Percentiles rank a stretch among this genome's conserved stretches.
phyloP scores from a whole-genome alignment of 2,113 vertebrate species.

The Sciurus niger region DNA sequence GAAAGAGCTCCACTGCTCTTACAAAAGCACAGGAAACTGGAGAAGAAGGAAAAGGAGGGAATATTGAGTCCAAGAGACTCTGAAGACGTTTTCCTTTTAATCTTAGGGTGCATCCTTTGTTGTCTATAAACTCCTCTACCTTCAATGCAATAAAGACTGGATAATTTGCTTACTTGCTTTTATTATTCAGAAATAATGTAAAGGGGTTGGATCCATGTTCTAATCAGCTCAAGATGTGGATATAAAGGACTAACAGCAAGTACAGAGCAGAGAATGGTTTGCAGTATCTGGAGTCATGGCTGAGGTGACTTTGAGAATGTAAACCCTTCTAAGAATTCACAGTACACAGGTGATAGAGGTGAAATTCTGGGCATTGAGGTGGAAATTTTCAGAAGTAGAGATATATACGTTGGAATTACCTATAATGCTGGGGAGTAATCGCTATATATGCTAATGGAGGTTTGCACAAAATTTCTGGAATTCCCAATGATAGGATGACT shows the following conservation, averaged over 20 bases:
- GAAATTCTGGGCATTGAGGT: not conserved
- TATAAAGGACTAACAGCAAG: not conserved
- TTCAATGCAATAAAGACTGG: not conserved
- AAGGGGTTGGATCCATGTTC: not conserved
- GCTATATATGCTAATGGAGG: not conserved
- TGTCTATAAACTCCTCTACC: not conserved
- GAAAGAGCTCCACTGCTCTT: not conserved
- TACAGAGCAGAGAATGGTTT: not conserved
- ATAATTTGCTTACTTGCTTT: not conserved
- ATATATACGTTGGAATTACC: not conserved
- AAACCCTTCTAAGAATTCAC: not conserved
- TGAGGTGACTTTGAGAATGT: not conserved
- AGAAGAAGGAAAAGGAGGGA: not conserved
- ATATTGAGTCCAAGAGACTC: not conserved
- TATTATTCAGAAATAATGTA: conserved; percentile 19
- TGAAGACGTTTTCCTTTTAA: not conserved
- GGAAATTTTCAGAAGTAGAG: not conserved
- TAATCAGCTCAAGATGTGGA: not conserved
- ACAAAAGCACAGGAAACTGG: not conserved
- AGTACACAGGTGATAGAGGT: not conserved
- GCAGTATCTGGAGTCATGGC: not conserved
- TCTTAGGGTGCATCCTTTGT: not conserved
- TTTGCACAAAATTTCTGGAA: conserved; percentile 14
- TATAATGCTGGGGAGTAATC: not conserved
- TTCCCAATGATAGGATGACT: not conserved